Evolutionary conservation across 1,140 invertebrate genomes (phyloP), one percentile per base, ranked within the genome.

Genomic region (Pseudachorutes palmiensis): DNA sequence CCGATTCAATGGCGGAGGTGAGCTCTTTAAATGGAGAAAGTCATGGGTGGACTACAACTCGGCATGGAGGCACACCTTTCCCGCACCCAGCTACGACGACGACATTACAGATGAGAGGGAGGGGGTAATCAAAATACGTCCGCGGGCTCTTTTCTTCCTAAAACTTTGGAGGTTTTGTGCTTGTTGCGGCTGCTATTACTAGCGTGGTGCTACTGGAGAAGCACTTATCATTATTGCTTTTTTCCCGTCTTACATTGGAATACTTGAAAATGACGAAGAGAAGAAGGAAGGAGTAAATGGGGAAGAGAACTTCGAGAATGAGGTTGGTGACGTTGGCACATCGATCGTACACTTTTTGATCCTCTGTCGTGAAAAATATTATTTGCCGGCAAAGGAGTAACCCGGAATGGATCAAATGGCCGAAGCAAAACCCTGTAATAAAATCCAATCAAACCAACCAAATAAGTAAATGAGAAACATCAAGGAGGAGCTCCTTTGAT

Each of bases 201-300:
- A 9, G 36, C 9, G 36, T 19, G 36, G 19, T 12, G 36, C 36
- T 19, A 19, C 36, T 45, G 31, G n/a, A 2, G 33, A 62, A 49
- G 62, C 62, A 64, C 62, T 64, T 64, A 64, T 64, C 12, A 64
- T 64, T 64, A 64, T 64, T 64, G 62, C 41, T 51, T 57, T 55
- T 41, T 41, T 55, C 5, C 51, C 24, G 58, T 70, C 84, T 85
- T 76, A 88, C 86, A 74, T 88, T 88, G 1, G 86, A 88, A 76
- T 88, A 88, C 76, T 89, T 89, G 76, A 88, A 88, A 66, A 87
- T 84, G 74, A 89, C 87, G 77, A 83, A 88, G 1, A 88, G 79
- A 69, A 87, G 83, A 33, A 86, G 77, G 72, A 88, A 87, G 29
- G 86, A 86, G 76, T 87, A 88, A 2, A 85, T 74, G 0, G 86